Evolutionary conservation across 2,888 invertebrate species (phyloP).

Genomic region (Parnassius apollo): DNA sequence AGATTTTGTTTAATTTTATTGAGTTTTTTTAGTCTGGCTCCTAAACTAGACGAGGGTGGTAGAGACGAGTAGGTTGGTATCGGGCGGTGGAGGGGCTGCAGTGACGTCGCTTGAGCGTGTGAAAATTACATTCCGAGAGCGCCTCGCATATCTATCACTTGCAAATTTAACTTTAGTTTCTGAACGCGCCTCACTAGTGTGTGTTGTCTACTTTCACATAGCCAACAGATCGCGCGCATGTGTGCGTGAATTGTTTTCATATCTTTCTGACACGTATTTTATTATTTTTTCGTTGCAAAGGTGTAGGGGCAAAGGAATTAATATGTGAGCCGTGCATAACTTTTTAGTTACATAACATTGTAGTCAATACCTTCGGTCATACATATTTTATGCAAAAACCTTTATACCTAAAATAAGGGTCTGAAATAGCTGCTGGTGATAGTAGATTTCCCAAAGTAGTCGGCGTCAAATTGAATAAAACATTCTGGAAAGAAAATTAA

Average conservation of each 20-base stretch:
- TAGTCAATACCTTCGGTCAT: background rate
- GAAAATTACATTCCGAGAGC: conserved; percentile 81
- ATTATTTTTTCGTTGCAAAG: conserved; percentile 18
- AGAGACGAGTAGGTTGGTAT: conserved; percentile 36
- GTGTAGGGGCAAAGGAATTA: conserved; percentile 11
- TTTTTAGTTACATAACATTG: background rate
- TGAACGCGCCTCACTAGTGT: conserved; percentile 38
- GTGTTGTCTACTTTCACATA: conserved; percentile 16
- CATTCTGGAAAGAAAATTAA: no score
- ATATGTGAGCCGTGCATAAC: conserved; percentile 4
- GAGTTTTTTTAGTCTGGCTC: conserved; percentile 32
- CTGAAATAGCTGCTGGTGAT: no score
- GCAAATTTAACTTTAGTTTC: conserved; percentile 80
- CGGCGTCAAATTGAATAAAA: no score
- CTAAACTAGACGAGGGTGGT: conserved; percentile 32
- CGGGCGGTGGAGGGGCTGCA: conserved; percentile 45
- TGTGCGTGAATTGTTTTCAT: conserved; percentile 22
- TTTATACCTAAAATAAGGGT: no score
- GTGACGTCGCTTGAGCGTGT: conserved; percentile 74
- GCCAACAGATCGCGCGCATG: background rate
- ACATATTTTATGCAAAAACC: background rate
- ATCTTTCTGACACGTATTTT: conserved; percentile 18
- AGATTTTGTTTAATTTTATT: background rate
- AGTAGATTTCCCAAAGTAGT: no score
- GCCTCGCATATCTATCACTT: conserved; percentile 81